Percentiles rank a stretch among this genome's conserved stretches.
phyloP scores from a whole-genome alignment of 2,888 invertebrate genomes.

The Hypercompe scribonia region DNA sequence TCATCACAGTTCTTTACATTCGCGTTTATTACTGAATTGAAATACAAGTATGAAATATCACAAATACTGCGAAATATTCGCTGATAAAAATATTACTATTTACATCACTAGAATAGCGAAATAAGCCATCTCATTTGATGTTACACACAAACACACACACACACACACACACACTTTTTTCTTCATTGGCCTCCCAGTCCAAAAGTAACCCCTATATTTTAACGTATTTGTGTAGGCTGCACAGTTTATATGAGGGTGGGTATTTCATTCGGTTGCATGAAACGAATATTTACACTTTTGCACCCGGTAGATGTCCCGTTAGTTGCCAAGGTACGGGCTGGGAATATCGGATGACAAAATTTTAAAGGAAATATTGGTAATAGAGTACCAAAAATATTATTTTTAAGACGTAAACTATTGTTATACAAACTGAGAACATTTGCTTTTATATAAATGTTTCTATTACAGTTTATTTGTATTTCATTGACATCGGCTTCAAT shows the following conservation, averaged over 20 bases:
- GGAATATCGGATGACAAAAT: constrained; percentile 7
- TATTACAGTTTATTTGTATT: too few relatives aligned
- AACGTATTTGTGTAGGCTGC: neutral
- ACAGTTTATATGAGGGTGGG: neutral
- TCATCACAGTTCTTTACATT: neutral
- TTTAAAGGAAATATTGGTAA: neutral
- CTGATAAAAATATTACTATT: neutral
- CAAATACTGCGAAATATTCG: neutral
- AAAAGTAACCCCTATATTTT: neutral
- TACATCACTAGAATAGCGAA: neutral
- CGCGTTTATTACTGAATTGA: neutral
- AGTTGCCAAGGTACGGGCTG: neutral
- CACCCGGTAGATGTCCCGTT: constrained; percentile 4
- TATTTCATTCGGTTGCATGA: neutral
- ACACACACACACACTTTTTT: neutral
- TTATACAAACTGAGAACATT: too few relatives aligned
- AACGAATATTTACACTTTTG: neutral
- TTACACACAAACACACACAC: neutral
- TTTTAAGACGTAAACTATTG: too few relatives aligned
- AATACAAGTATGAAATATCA: too few relatives aligned
- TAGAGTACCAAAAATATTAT: too few relatives aligned
- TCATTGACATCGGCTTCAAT: too few relatives aligned
- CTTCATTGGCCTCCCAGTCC: neutral
- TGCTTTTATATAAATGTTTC: too few relatives aligned
- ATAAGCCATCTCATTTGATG: neutral